Base-by-base conservation (phyloP, 2,888 invertebrate genomes). In the Aphrophora alni region DNA sequence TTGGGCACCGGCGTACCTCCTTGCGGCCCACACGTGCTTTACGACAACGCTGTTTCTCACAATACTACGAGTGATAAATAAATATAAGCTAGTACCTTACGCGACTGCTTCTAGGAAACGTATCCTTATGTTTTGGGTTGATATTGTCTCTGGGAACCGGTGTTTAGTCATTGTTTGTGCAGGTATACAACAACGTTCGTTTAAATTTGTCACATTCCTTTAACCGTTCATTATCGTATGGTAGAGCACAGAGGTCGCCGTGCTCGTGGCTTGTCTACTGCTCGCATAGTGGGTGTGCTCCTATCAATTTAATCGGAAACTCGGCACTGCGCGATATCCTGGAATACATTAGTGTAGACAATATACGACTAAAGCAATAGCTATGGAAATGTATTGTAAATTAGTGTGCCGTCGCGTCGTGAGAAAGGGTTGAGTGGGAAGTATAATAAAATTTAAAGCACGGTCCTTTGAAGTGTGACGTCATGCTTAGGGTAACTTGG, bases 361-460 rank as follows among this genome's bases (percentile, higher is more conserved):
- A 59, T 59, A 21, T 59, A 59, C 59, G 59, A 14, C 14, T 17
- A 2, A 17, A 44, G 44, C 44, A 44, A 44, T 44, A 44, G 59
- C 59, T 21, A 21, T n/a, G 59, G 59, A 59, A 59, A 59, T 59
- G 59, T 59, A 59, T 59, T 59, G 59, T 59, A 59, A 59, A 59
- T 59, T 59, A 59, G 59, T 21, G 59, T 59, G 59, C 21, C 59
- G 59, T 59, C 59, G 59, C 59, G 59, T 59, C 59, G 59, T 59
- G 59, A 59, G 59, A 59, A 59, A 59, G 21, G 59, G 21, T 59
- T 21, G 59, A 59, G 59, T 59, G 59, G 59, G 59, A 59, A 21
- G 59, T 21, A 59, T 21, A 59, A 21, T 59, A 59, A 59, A 59
- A 59, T 17, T 44, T 44, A 14, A 17, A 44, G 44, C 44, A 17